Percentiles rank a stretch among this genome's conserved stretches.
Conservation (phyloP, 37 sponge, comb jelly and placozoan genomes). For the Geodia barretti region DNA sequence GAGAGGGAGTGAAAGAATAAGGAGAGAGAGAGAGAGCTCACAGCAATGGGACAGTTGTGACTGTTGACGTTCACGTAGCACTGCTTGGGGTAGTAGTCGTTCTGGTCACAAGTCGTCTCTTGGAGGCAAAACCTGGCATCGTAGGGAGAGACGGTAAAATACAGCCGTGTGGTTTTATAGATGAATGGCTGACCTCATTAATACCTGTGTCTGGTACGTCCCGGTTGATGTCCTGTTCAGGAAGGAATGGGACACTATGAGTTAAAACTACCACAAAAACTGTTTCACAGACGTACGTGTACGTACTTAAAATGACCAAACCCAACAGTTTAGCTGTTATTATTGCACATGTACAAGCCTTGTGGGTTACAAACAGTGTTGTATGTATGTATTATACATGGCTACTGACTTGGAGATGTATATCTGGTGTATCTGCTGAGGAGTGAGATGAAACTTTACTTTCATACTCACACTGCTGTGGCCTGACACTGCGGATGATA, state of each 20-base stretch:
- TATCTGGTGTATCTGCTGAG: constrained; percentile 52
- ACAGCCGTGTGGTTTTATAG: no score
- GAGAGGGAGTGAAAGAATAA: constrained; percentile 12
- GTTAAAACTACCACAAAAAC: neutral
- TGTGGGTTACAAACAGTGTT: no score
- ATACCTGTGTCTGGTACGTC: constrained; percentile 27
- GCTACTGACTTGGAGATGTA: constrained; percentile 32
- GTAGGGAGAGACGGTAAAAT: no score
- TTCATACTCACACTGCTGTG: constrained; percentile 18
- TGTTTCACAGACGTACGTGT: neutral
- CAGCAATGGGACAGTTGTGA: constrained; percentile 39
- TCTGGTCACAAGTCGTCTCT: constrained; percentile 75
- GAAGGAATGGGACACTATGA: neutral
- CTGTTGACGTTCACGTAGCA: constrained; percentile 70
- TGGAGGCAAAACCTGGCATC: constrained; percentile 61
- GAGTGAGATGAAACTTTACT: constrained; percentile 58
- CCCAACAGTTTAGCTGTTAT: no score
- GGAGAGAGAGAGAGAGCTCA: constrained; percentile 23
- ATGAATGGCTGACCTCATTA: no score
- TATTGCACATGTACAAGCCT: no score
- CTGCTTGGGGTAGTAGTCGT: constrained; percentile 73
- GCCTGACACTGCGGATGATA: constrained; percentile 20
- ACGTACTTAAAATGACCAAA: no score
- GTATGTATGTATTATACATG: neutral
- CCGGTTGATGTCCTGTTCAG: constrained; percentile 18